phyloP scores from a whole-genome alignment of 1,140 invertebrate species.

The Drosophila miranda region DNA sequence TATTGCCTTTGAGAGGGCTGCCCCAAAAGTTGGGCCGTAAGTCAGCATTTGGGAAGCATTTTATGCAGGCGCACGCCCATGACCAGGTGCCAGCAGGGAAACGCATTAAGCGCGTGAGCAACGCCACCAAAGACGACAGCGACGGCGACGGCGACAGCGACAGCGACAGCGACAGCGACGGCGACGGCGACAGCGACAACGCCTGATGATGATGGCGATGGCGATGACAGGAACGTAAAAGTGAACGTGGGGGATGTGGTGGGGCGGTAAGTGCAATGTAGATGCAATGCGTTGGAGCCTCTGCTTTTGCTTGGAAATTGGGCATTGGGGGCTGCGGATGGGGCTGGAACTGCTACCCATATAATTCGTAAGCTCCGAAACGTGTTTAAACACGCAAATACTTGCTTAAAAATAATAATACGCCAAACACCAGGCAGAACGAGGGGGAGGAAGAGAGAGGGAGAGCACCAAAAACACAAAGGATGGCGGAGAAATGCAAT shows the following conservation, averaged over 20 bases:
- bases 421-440: conserved; percentile 34
- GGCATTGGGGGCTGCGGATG: background rate
- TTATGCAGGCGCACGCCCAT: conserved; percentile 70
- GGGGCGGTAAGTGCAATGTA: conserved; percentile 51
- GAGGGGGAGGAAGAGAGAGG: conserved; percentile 7
- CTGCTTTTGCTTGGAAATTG: background rate
- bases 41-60: conserved; percentile 72
- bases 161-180: no score
- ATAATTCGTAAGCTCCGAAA: conserved; percentile 78
- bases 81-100: conserved; percentile 26
- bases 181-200: background rate
- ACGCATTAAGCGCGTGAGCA: conserved; percentile 54
- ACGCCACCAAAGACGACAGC: conserved; percentile 17
- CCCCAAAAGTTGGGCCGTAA: conserved; percentile 52
- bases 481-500: conserved; percentile 21
- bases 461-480: conserved; percentile 31
- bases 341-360: conserved; percentile 4
- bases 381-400: conserved; percentile 80
- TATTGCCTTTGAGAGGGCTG: conserved; percentile 33
- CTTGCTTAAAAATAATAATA: conserved; percentile 80
- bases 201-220: conserved; percentile 9
- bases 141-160: no score
- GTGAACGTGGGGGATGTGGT: no score
- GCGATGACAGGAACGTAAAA: conserved; percentile 2
- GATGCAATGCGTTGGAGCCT: conserved; percentile 36